Evolutionary conservation across 1,140 invertebrate genomes (phyloP), one percentile per base, ranked within the genome.

Genomic region (Scaptodrosophila lebanonensis): DNA sequence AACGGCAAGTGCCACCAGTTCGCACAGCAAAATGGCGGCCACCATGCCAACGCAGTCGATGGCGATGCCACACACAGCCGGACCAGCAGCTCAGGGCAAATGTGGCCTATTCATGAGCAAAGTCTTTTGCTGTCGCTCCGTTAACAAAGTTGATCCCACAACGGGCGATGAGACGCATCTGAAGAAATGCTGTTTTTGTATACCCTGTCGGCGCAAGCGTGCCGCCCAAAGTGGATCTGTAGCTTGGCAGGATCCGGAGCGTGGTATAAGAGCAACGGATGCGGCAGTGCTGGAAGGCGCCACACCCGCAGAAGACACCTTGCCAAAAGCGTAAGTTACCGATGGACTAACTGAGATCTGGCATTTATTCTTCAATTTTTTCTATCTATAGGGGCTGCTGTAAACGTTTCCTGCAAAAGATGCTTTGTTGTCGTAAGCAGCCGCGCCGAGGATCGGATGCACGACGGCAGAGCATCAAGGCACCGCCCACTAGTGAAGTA

Each of bases 401-500:
- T 58, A 66, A 66, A 58, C 77, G 84, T 2, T 86, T 84, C 32
- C 86, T 72, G 68, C 47, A 65, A 2, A 76, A 66, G 60, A 13
- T 86, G 9, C 33, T 86, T 16, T 86, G 83, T 42, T 88, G 83
- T 29, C 61, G 61, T 12, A 88, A 87, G 39, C 85, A 82, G 36
- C 85, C 86, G 49, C 56, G 88, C 20, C 70, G 66, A 0, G 75
- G 71, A 8, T 79, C 86, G 1, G 88, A 88, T 29, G 90, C 89
- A 54, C 77, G 91, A 20, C 86, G 90, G 25, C 88, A 89, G 42
- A 92, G 91, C 44, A 85, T 91, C 54, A 90, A 89, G 1, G 90
- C 91, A 6, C 90, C 90, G 0, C 87, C 90, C 44, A 88, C 90
- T 9, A 88, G 89, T 27, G 90, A 91, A 88, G 91, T 91, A 62